These are phyloP conservation scores for Pollenia griseotomentosa DNA, from an alignment of 2,888 invertebrate species.

Conservation along the genomic window DNA sequence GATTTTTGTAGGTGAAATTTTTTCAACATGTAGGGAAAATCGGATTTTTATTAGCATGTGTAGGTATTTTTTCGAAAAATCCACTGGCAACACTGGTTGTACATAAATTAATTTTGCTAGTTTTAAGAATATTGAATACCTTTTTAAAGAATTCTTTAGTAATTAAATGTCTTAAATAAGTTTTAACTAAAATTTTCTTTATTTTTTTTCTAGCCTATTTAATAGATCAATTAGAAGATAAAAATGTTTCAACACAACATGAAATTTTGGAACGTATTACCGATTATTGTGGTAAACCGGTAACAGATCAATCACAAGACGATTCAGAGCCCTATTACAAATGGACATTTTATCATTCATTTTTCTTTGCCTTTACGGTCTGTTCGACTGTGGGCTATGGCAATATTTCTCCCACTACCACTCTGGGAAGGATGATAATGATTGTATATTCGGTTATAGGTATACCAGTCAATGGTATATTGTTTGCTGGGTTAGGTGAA, in stretches of 20 bases:
- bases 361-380: conserved; percentile 96
- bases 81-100: too few species aligned
- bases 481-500: conserved; percentile 92
- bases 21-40: too few species aligned
- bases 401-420: conserved; percentile 93
- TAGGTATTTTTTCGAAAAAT: too few species aligned
- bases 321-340: conserved; percentile 87
- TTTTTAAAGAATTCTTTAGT: too few species aligned
- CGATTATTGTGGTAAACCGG: conserved; percentile 90
- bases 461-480: conserved; percentile 85
- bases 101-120: too few species aligned
- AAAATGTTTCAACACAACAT: conserved; percentile 80
- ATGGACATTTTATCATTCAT: conserved; percentile 96
- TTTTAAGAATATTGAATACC: too few species aligned
- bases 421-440: conserved; percentile 92
- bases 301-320: conserved; percentile 87
- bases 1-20: too few species aligned
- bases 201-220: conserved; percentile 79
- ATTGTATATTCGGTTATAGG: conserved; percentile 95
- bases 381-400: conserved; percentile 97
- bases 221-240: conserved; percentile 79
- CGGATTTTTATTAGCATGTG: too few species aligned
- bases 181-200: conserved; percentile 8
- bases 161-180: background rate
- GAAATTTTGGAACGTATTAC: conserved; percentile 85